Percentiles rank a stretch among this genome's conserved stretches.
Evolutionary conservation across 1,140 invertebrate genomes (phyloP).

Genomic region (Lethrus apterus): DNA sequence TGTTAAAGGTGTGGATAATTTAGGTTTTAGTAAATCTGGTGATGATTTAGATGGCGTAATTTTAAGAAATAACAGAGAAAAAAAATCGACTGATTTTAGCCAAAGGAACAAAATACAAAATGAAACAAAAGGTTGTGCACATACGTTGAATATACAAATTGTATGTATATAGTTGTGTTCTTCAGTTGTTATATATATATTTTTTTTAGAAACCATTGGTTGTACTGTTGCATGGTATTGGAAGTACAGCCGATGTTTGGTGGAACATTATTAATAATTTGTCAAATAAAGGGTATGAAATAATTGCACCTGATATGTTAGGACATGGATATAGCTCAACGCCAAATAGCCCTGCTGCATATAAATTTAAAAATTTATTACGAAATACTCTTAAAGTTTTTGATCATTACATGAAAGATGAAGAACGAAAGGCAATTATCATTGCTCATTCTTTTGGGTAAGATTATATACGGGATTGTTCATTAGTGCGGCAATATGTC

Average conservation of each 20-base stretch:
- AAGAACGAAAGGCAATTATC: constrained; percentile 38
- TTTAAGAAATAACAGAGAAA: constrained; percentile 15
- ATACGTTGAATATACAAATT: too few relatives aligned
- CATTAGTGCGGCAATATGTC: too few relatives aligned
- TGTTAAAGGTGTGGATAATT: constrained; percentile 25
- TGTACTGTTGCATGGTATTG: constrained; percentile 68
- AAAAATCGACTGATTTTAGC: too few relatives aligned
- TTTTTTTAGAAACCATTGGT: constrained; percentile 48
- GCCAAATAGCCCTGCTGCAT: constrained; percentile 50
- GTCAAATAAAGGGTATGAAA: constrained; percentile 53
- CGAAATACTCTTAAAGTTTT: constrained; percentile 55
- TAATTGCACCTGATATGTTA: constrained; percentile 62
- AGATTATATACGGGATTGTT: not conserved
- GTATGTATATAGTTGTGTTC: not conserved
- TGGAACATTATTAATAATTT: constrained; percentile 57
- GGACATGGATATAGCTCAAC: constrained; percentile 65
- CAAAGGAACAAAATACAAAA: constrained; percentile 1
- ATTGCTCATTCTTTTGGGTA: constrained; percentile 61
- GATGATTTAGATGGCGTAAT: constrained; percentile 26
- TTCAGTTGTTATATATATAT: not conserved
- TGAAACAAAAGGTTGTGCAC: constrained; percentile 4
- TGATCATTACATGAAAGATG: constrained; percentile 47
- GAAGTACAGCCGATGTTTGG: constrained; percentile 63
- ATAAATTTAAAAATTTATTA: constrained; percentile 58
- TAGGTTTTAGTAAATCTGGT: constrained; percentile 25